Conservation (phyloP, 1,140 invertebrate genomes). For the Mactra quadrangularis region DNA sequence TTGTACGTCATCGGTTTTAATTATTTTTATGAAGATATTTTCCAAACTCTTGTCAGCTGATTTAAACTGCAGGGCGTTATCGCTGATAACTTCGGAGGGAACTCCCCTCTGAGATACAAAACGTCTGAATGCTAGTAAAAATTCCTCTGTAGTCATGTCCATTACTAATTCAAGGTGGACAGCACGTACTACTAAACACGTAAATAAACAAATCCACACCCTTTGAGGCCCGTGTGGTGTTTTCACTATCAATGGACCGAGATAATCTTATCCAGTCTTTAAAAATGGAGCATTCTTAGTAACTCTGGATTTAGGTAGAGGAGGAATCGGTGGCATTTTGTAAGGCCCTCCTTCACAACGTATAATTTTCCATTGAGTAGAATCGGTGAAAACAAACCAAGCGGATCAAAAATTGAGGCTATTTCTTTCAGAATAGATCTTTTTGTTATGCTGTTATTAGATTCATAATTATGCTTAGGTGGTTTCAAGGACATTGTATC, state of each 20-base stretch:
- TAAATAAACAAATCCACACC: conserved; percentile 14
- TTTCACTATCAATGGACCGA: conserved; percentile 7
- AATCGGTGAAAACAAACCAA: background rate
- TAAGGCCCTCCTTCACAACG: conserved; percentile 11
- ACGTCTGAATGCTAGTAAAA: conserved; percentile 10
- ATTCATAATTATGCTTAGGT: background rate
- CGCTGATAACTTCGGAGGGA: conserved; percentile 11
- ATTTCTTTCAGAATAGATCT: conserved; percentile 17
- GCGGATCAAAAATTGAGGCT: conserved; percentile 21
- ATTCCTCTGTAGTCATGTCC: conserved; percentile 2
- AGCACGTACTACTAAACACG: conserved; percentile 4
- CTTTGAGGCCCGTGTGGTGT: background rate
- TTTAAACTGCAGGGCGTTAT: conserved; percentile 27
- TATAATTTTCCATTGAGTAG: background rate
- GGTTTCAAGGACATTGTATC: background rate
- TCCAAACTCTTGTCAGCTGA: background rate
- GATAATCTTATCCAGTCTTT: conserved; percentile 3
- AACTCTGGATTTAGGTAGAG: conserved; percentile 1
- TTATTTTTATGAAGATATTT: background rate
- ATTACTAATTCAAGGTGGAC: background rate
- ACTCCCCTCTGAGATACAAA: conserved; percentile 9
- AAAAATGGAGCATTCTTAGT: background rate
- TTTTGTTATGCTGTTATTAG: conserved; percentile 4
- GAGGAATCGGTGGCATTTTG: conserved; percentile 10
- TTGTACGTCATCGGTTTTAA: background rate